Evolutionary conservation across 2,888 invertebrate genomes (phyloP).

Genomic region (Leptopilina myrica): DNA sequence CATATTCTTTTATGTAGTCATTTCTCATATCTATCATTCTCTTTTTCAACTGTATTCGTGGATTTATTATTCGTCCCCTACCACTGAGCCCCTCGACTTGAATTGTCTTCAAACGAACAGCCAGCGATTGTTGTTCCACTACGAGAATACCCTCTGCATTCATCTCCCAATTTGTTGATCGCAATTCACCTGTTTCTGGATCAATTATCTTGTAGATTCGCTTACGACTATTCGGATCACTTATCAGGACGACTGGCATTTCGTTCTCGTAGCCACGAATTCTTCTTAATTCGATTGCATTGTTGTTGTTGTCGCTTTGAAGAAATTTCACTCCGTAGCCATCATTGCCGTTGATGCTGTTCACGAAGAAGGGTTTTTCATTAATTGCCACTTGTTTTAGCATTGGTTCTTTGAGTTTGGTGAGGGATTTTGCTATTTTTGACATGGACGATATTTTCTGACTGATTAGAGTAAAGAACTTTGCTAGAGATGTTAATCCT

Average conservation of each 20-base stretch:
- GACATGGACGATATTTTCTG: not conserved
- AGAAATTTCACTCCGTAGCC: not conserved
- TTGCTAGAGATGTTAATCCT: not conserved
- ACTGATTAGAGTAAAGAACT: not conserved
- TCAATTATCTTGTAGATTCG: not conserved
- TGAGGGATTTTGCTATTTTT: not conserved
- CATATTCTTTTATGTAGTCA: no score
- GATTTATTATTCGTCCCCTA: not conserved
- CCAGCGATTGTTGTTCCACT: not conserved
- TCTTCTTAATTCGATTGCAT: not conserved
- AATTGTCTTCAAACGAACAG: slow-evolving; percentile 3
- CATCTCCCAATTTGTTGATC: not conserved
- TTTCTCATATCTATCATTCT: not conserved
- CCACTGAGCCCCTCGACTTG: not conserved
- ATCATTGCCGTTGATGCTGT: not conserved
- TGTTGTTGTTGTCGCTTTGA: not conserved
- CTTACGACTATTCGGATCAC: not conserved
- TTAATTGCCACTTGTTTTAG: not conserved
- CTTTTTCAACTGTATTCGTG: not conserved
- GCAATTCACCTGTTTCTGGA: not conserved
- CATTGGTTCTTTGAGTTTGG: not conserved
- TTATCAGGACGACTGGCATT: not conserved
- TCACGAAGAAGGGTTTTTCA: not conserved
- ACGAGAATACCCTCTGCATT: not conserved
- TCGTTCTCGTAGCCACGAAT: not conserved